Base-by-base conservation (phyloP, 1,140 invertebrate genomes). In the Antheraea mylitta region DNA sequence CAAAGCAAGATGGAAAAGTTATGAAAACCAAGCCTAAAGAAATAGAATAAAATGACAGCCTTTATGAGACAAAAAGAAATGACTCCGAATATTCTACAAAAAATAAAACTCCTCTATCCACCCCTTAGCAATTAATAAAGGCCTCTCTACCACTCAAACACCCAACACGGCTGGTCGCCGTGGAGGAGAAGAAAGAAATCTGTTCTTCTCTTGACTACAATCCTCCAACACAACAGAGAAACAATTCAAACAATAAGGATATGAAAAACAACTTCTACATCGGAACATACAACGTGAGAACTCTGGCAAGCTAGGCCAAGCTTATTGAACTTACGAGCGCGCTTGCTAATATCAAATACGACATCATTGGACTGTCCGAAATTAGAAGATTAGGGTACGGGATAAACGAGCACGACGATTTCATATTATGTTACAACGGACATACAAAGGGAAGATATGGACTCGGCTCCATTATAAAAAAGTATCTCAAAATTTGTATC, bases 321-420 rank as follows among this genome's bases (percentile, higher is more conserved):
- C 59, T 74, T 13, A 66, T 74, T 62, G 69, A 71, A 11, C 18
- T 73, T 42, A 64, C 67, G 7, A 30, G 73, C 67, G 53, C 69
- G 18, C 48, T 73, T 0, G 64, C 37, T 13, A 19, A 72, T 10
- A 16, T 69, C 67, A 64, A 67, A 70, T 45, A 58, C 30, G 18
- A 66, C 9, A 61, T 68, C 67, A 60, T 60, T 7, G 18, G 18
- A 18, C 6, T 60, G 16, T 60, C 59, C 5, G 59, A 60, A 60
- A 60, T 36, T 6, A 60, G 59, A 60, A 19, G 66, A 45, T 3
- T 37, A 19, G 70, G 66, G 16, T 22, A 36, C 9, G 59, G n/a
- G 19, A 72, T 72, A 38, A 62, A 67, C 19, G 66, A 72, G 45
- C 16, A 68, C 45, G 18, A 60, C 58, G 30, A 68, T 6, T 72